phyloP scores from a whole-genome alignment of 2,113 vertebrate genomes.

The Coturnix japonica region DNA sequence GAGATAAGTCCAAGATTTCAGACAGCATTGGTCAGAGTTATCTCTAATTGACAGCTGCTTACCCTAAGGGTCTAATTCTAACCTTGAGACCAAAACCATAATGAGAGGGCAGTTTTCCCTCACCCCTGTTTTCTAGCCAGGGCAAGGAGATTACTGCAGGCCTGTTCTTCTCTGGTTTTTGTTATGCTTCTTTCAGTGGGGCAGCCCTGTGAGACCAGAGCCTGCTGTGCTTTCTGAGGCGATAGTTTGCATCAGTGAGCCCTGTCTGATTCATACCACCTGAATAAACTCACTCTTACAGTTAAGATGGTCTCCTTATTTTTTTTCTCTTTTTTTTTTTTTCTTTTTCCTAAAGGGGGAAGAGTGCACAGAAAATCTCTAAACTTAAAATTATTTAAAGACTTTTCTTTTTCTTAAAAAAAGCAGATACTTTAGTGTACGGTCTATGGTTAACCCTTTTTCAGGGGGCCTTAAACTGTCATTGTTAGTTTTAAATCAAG shows the following conservation, averaged over 20 bases:
- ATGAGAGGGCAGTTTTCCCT: constrained; percentile 92
- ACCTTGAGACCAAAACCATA: constrained; percentile 90
- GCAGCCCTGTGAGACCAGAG: constrained; percentile 63
- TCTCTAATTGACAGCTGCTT: constrained; percentile 99
- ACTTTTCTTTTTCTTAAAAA: not conserved
- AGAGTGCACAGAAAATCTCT: not conserved
- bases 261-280: constrained; percentile 86
- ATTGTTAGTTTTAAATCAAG: constrained; percentile 38
- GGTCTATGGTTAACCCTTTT: not conserved
- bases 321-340: not conserved
- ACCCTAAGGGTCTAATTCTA: constrained; percentile 94
- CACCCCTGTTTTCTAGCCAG: constrained; percentile 82
- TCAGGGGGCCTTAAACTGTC: not conserved
- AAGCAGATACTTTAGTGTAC: not conserved
- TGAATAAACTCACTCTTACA: constrained; percentile 86
- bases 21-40: constrained; percentile 85
- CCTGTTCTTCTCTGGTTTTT: constrained; percentile 78
- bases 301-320: constrained; percentile 74
- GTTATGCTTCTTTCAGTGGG: constrained; percentile 63
- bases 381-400: constrained; percentile 62
- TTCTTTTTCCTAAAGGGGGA: not conserved
- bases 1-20: constrained; percentile 90
- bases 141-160: constrained; percentile 78
- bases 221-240: constrained; percentile 77
- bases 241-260: constrained; percentile 79